Evolutionary conservation across 2,797 vertebrate species (phyloP).

Genomic region (Enteromius afrohamiltoni): DNA sequence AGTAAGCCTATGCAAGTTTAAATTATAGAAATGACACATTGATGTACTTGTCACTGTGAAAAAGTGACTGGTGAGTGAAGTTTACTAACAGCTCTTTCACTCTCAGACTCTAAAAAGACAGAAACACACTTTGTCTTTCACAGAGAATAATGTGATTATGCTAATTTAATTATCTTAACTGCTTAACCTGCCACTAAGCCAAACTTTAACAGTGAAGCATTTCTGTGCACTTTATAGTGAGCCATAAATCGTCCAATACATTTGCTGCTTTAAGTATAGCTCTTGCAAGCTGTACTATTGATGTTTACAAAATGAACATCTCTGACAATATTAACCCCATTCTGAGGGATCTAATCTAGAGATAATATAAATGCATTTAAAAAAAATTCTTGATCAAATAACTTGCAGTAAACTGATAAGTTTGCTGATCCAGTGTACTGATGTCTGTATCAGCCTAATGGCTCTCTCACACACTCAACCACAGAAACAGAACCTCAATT

Average conservation of each 20-base stretch:
- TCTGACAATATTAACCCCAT: not conserved
- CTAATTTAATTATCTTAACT: conserved; percentile 35
- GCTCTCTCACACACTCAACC: not conserved
- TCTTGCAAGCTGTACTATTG: not conserved
- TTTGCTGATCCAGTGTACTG: not conserved
- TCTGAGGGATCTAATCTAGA: not conserved
- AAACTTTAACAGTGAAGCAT: not conserved
- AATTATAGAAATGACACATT: conserved; percentile 17
- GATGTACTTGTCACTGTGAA: not conserved
- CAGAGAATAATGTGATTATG: conserved; percentile 13
- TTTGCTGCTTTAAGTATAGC: not conserved
- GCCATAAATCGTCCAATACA: not conserved
- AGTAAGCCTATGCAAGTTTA: conserved; percentile 1
- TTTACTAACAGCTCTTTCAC: conserved; percentile 11
- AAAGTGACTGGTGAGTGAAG: not conserved
- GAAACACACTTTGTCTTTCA: not conserved
- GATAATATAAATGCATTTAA: not conserved
- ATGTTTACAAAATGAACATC: not conserved
- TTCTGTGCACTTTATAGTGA: not conserved
- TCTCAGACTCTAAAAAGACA: not conserved
- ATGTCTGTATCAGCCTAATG: not conserved
- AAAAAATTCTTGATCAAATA: not conserved
- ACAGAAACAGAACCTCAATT: not conserved
- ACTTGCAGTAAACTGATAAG: not conserved
- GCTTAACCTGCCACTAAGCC: not conserved